Percentiles rank a stretch among this genome's conserved stretches.
Evolutionary conservation across 2,797 vertebrate genomes (phyloP).

Genomic region (Lagocephalus sceleratus): DNA sequence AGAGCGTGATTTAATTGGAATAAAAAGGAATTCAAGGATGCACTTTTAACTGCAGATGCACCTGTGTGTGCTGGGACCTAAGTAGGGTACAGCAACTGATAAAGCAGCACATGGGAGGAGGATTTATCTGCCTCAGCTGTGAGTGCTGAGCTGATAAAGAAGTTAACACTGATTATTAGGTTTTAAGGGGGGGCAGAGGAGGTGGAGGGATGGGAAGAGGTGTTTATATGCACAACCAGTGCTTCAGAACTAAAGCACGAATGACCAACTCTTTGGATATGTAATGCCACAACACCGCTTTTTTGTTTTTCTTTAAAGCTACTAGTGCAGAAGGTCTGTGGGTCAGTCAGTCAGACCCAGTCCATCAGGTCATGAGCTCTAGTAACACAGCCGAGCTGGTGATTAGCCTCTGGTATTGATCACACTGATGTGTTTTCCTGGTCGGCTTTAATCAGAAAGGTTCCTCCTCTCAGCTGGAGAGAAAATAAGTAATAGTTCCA

Average conservation of each 20-base stretch:
- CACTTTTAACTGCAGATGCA: no score
- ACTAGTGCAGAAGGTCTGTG: conserved; percentile 37
- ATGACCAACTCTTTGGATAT: neutral
- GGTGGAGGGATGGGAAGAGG: conserved; percentile 8
- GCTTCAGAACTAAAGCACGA: no score
- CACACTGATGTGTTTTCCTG: conserved; percentile 6
- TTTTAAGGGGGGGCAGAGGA: conserved; percentile 38
- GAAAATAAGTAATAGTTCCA: conserved; percentile 6
- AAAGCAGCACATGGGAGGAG: conserved; percentile 26
- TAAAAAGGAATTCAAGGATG: no score
- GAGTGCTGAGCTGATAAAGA: conserved; percentile 36
- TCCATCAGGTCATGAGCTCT: conserved; percentile 56
- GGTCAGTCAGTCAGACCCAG: conserved; percentile 31
- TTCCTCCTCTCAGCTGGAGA: conserved; percentile 1
- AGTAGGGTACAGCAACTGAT: conserved; percentile 19
- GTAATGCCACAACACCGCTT: neutral
- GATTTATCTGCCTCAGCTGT: conserved; percentile 35
- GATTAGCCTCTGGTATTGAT: conserved; percentile 36
- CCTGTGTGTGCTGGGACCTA: conserved; percentile 22
- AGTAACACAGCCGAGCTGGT: conserved; percentile 33
- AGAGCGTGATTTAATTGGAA: no score
- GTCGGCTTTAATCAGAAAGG: conserved; percentile 22
- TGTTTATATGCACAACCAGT: conserved; percentile 6
- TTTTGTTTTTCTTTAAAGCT: conserved; percentile 24
- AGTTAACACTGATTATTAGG: conserved; percentile 38